Evolutionary conservation across 2,888 invertebrate species (phyloP).

Genomic region (Ornithoptera priamus): DNA sequence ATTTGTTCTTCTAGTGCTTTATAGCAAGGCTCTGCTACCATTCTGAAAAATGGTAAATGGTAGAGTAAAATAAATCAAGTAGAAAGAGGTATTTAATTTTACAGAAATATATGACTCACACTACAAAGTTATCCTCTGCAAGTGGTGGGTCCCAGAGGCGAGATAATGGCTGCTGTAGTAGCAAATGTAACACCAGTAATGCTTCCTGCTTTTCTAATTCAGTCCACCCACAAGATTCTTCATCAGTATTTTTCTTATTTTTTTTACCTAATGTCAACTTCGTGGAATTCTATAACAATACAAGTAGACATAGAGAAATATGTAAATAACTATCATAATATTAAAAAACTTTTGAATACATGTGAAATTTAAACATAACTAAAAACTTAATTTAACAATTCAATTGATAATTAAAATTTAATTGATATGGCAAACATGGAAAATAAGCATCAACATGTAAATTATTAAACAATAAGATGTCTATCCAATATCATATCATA

Average conservation of each 20-base stretch:
- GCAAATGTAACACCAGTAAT: slow-evolving; percentile 82
- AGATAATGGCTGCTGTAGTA: slow-evolving; percentile 85
- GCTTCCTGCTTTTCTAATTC: slow-evolving; percentile 84
- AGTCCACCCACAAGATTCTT: slow-evolving; percentile 82
- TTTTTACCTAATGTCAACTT: slow-evolving; percentile 71
- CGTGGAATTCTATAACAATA: slow-evolving; percentile 62
- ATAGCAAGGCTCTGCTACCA: slow-evolving; percentile 87
- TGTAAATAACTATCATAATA: background rate
- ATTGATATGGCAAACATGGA: no score
- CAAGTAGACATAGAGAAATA: background rate
- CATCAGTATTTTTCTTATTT: slow-evolving; percentile 66
- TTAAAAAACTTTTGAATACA: no score
- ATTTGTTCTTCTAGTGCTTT: slow-evolving; percentile 83
- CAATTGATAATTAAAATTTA: no score
- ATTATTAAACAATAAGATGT: no score
- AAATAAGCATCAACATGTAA: no score
- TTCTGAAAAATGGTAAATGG: slow-evolving; percentile 62
- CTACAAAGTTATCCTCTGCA: slow-evolving; percentile 90
- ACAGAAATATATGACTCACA: slow-evolving; percentile 78
- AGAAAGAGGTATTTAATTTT: background rate
- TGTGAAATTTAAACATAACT: no score
- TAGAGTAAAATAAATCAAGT: background rate
- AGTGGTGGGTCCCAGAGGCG: slow-evolving; percentile 91
- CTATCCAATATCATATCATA: no score
- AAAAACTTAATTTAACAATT: no score